Percentiles rank a stretch among this genome's conserved stretches.
These are phyloP conservation scores for Platyscapa corneri DNA, from an alignment of 1,140 invertebrate genomes.

Conservation along the genomic window DNA sequence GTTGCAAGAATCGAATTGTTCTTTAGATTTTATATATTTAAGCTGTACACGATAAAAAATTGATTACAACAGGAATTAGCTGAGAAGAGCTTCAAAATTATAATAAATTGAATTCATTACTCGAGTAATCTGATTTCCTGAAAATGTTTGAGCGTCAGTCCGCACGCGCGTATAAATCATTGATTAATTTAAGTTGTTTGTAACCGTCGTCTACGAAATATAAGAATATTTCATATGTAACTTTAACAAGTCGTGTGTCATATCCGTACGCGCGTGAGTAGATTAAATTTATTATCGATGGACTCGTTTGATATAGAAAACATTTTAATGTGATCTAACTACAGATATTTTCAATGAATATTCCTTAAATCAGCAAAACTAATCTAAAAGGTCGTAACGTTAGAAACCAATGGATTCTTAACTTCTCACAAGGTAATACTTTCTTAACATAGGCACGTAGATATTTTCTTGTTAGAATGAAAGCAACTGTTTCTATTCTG, in stretches of 20 bases:
- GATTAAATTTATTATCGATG: slow-evolving; percentile 5
- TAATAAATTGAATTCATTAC: too few relatives aligned
- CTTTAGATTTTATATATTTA: too few relatives aligned
- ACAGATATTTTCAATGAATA: not conserved
- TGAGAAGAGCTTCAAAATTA: too few relatives aligned
- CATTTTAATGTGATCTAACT: not conserved
- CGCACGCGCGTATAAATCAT: too few relatives aligned
- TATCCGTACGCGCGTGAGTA: not conserved
- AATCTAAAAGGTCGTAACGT: not conserved
- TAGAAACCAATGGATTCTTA: not conserved
- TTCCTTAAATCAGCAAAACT: slow-evolving; percentile 1
- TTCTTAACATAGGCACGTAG: not conserved
- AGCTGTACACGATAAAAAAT: too few relatives aligned
- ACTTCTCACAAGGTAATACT: not conserved
- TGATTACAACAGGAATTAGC: too few relatives aligned
- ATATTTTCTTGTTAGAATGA: not conserved
- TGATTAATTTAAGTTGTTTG: too few relatives aligned
- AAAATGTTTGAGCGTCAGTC: too few relatives aligned
- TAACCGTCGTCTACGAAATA: not conserved
- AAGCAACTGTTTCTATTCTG: not conserved
- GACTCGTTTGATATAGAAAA: not conserved
- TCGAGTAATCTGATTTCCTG: too few relatives aligned
- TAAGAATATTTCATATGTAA: not conserved
- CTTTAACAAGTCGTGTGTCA: not conserved
- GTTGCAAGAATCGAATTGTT: too few relatives aligned